phyloP scores from a whole-genome alignment of 1,140 invertebrate genomes.

The Platorchestia sp. region DNA sequence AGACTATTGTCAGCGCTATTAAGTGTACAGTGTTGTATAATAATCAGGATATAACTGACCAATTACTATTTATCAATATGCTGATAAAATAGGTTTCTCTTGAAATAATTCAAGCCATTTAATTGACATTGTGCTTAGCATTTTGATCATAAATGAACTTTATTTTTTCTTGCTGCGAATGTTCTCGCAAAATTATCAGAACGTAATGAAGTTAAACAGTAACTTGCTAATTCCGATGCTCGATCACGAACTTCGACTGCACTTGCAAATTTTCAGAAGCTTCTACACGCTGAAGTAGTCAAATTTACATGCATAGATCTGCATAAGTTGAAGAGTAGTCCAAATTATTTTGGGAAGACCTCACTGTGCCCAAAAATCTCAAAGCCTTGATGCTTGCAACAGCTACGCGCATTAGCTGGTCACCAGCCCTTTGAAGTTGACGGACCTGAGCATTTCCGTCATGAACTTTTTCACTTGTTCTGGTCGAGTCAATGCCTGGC shows the following conservation, averaged over 20 bases:
- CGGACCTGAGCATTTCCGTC: neutral
- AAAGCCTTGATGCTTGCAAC: neutral
- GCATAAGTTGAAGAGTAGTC: neutral
- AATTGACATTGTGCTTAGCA: too few relatives aligned
- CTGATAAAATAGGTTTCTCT: too few relatives aligned
- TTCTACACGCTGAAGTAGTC: neutral
- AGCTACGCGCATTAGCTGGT: neutral
- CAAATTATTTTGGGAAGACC: neutral
- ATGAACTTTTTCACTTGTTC: neutral
- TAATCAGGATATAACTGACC: too few relatives aligned
- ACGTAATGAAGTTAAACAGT: neutral
- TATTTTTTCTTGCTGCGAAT: neutral
- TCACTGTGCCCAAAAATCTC: neutral
- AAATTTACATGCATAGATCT: neutral
- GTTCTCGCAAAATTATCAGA: neutral
- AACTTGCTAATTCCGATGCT: neutral
- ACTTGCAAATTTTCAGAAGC: neutral
- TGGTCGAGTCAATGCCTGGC: neutral
- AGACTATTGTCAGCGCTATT: too few relatives aligned
- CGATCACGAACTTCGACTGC: too few relatives aligned
- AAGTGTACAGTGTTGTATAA: too few relatives aligned
- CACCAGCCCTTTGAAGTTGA: neutral
- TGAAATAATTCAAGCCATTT: too few relatives aligned
- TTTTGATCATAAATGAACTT: neutral
- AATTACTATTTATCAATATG: too few relatives aligned